Evolutionary conservation across 2,888 invertebrate species (phyloP).

Genomic region (Temnothorax ravouxi): DNA sequence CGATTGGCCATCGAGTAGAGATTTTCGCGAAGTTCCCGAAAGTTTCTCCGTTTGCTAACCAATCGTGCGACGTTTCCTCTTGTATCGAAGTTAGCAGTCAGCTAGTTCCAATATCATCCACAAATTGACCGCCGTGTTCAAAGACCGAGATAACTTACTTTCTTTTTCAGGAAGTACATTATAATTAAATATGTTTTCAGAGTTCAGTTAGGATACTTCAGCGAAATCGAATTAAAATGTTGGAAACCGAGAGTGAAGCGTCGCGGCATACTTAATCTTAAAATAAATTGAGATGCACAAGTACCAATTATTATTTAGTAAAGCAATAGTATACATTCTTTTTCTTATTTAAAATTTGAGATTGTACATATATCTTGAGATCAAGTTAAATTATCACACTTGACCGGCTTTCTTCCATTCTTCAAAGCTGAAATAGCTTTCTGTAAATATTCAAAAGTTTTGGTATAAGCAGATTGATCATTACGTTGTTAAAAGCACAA

Average conservation of each 20-base stretch:
- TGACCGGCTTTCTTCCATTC: background rate
- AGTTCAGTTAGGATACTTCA: background rate
- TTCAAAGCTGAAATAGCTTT: background rate
- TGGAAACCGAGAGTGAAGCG: background rate
- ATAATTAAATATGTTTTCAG: background rate
- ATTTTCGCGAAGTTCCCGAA: background rate
- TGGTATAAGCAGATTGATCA: background rate
- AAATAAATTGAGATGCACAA: background rate
- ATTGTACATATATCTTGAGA: background rate
- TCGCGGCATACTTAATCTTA: background rate
- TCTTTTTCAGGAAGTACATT: background rate
- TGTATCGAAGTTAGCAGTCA: background rate
- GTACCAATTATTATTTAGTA: background rate
- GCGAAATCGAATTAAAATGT: background rate
- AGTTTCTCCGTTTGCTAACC: background rate
- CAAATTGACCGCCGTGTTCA: background rate
- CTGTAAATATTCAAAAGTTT: background rate
- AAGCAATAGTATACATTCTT: background rate
- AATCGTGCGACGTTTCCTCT: background rate
- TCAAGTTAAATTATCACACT: background rate
- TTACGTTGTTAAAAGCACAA: background rate
- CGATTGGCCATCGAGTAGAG: background rate
- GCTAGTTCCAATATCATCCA: background rate
- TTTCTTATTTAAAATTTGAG: background rate
- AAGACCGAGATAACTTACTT: background rate